Percentiles rank a stretch among this genome's conserved stretches.
These are phyloP conservation scores for Oceanites oceanicus DNA, from an alignment of 2,113 vertebrate genomes.

Conservation along the genomic window DNA sequence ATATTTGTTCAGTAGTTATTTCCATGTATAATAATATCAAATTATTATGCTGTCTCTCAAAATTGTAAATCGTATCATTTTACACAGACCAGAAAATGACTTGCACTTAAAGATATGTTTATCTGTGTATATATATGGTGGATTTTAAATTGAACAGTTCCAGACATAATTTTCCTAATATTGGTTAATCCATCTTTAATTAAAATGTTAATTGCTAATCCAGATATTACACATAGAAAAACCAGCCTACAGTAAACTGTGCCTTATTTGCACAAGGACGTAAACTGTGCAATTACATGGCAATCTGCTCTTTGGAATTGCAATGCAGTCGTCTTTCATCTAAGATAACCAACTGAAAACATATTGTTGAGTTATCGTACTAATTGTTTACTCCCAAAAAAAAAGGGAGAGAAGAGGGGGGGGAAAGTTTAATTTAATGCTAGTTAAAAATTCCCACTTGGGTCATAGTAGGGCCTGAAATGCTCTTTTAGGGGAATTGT, in stretches of 20 bases:
- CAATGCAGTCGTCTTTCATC: not conserved
- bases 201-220: slow-evolving; percentile 66
- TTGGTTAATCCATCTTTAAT: slow-evolving; percentile 58
- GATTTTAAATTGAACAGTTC: slow-evolving; percentile 46
- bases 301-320: not conserved
- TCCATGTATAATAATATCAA: slow-evolving; percentile 39
- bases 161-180: slow-evolving; percentile 54
- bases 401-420: not conserved
- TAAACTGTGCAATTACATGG: not conserved
- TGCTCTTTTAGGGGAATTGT: not conserved
- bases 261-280: not conserved
- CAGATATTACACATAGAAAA: slow-evolving; percentile 14
- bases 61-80: not conserved
- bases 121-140: slow-evolving; percentile 6
- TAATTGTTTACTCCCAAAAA: not conserved
- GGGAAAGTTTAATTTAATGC: not conserved
- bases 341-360: not conserved
- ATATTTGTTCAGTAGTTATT: slow-evolving; percentile 12
- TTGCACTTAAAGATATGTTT: slow-evolving; percentile 33
- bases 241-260: not conserved
- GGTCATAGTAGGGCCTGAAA: not conserved
- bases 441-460: not conserved
- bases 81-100: slow-evolving; percentile 21
- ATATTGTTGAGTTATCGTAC: not conserved
- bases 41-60: slow-evolving; percentile 50